Evolutionary conservation across 2,113 vertebrate species (phyloP), one percentile per base, ranked within the genome.

Genomic region (Coptodon bakossiorum): DNA sequence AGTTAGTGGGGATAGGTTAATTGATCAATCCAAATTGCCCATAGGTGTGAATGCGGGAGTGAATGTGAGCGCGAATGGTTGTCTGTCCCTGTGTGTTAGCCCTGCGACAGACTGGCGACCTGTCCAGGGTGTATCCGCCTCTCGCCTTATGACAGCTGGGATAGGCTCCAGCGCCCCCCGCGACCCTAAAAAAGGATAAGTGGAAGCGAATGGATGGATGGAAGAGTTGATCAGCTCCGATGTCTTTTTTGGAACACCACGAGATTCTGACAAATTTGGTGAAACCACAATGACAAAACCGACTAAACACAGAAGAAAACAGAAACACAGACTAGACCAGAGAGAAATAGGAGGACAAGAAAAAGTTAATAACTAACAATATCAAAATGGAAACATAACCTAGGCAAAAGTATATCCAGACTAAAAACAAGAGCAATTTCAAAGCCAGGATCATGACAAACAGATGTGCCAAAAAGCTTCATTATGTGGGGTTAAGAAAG

Each of bases 211-310:
- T 22, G 22, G 22, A 22, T 22, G 22, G 22, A 22, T 22, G 22
- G 22, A 22, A 22, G 22, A 22, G 17, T 66, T 17, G 17, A 38
- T 66, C 61, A 7, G 31, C 61, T 66, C 31, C 17, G 38, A 1
- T 13, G 6, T 3, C 22, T 56, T 56, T 12, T 4, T 24, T 56
- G 53, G 22, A 56, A 38, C 34, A 0, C 10, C 3, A 61, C 8
- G 1, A 9, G 59, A 63, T 63, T 63, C 59, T 63, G 59, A 63
- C 9, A 0, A 0, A 63, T 34, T 61, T 61, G 9, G 16, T 61
- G 17, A 61, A 61, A 61, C 29, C 59, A 34, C 57, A 57, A 57
- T 8, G 1, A 57, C 24, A 61, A 3, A 61, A 61, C 57, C 19
- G 57, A 34, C 29, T 17, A 63, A 63, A 63, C 56, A 29, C 56